Base-by-base conservation (phyloP, 2,113 vertebrate genomes). In the Archocentrus centrarchus region DNA sequence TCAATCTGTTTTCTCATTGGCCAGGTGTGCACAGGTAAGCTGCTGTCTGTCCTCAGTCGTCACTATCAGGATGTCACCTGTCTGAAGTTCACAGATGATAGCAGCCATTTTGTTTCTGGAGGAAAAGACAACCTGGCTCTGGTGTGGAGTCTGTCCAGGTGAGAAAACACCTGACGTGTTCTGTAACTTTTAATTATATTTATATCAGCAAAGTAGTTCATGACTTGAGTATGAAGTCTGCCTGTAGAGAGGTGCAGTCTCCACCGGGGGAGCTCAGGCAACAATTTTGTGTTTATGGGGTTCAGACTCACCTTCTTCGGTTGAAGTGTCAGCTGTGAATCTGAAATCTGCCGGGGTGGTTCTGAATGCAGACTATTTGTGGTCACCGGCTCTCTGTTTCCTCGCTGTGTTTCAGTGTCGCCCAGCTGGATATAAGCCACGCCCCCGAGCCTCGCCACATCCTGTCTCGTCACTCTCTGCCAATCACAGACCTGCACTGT, bases 31-130 rank as follows among this genome's bases (percentile, higher is more conserved):
- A 97, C 97, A 0, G 98, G 98, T 59, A 97, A 97, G 88, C 96
- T 99, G 47, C 93, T 99, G 14, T 95, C 95, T 35, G 95, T 98
- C 80, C 96, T 99, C 80, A 97, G 93, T 81, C 95, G 97, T 7
- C 98, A 99, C 94, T 99, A 99, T 91, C 98, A 99, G 92, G 98
- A 99, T 6, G 76, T 99, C 80, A 97, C 97, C 0, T 99, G 98
- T 90, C 91, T 99, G 79, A 94, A 95, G 84, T 99, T 99, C 88
- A 98, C 98, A 0, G 97, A 98, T 0, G 98, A 99, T 88, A 95
- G 97, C 96, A 99, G 98, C 92, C 97, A 99, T 91, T 98, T 99
- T 73, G 88, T 99, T 55, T 99, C 98, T 0, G 98, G 97, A 58
- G 97, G 97, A 8, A 99, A 98, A 92, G 98, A 99, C 96, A 98